A percentile compares a stretch with the other conserved stretches of the same genome.
phyloP scores from a whole-genome alignment of 2,113 vertebrate genomes.

The Bujurquina vittata region DNA sequence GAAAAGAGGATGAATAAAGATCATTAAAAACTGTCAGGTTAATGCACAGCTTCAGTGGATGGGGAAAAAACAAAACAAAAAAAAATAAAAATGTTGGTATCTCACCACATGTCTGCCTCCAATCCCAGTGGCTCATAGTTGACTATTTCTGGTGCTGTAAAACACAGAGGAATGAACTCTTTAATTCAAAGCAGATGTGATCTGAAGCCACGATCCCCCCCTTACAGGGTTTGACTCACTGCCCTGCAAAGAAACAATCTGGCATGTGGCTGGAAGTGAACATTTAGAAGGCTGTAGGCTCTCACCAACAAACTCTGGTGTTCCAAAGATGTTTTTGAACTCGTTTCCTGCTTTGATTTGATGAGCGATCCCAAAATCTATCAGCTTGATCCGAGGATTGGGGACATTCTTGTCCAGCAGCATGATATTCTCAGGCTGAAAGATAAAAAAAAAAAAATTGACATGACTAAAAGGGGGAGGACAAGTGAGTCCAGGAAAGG shows the following conservation, averaged over 20 bases:
- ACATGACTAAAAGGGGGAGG: background rate
- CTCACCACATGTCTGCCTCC: constrained; percentile 99
- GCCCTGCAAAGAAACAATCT: background rate
- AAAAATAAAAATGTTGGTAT: constrained; percentile 12
- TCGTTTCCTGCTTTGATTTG: constrained; percentile 96
- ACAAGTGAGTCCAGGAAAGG: background rate
- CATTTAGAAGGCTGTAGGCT: background rate
- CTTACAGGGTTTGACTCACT: constrained; percentile 10
- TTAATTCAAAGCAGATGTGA: constrained; percentile 63
- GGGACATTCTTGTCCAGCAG: constrained; percentile 93
- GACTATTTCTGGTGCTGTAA: constrained; percentile 94
- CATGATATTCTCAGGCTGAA: constrained; percentile 98
- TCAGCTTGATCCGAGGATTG: constrained; percentile 95
- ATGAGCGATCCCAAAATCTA: constrained; percentile 97
- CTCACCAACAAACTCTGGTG: constrained; percentile 96
- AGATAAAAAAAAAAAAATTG: accelerated
- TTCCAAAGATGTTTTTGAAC: constrained; percentile 98
- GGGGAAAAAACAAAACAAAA: background rate
- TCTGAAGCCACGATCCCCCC: background rate
- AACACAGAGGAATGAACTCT: constrained; percentile 40
- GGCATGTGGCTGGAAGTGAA: background rate
- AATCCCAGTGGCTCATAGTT: constrained; percentile 96
- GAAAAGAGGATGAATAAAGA: constrained; percentile 32
- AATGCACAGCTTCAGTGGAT: background rate
- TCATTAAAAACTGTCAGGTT: constrained; percentile 23